Evolutionary conservation across 2,113 vertebrate genomes (phyloP), one percentile per base, ranked within the genome.

Genomic region (Carassius carassius): DNA sequence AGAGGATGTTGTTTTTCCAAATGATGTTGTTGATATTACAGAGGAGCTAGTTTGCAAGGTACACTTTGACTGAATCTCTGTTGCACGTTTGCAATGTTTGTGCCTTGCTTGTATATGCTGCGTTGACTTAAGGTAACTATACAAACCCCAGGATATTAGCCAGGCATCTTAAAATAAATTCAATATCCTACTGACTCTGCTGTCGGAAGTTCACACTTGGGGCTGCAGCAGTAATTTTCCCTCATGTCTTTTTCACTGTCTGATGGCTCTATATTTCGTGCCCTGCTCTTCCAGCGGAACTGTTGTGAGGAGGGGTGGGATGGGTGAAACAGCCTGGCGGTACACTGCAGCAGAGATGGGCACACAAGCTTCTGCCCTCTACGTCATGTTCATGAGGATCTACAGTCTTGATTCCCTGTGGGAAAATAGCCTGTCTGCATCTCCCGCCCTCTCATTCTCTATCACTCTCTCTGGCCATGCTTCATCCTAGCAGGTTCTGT

Each of bases 181-280:
- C 75, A 56, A 29, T 84, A 74, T 89, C 75, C 74, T 37, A 62
- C 70, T 63, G 85, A 81, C 56, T 85, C 73, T 77, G 79, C 58
- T 79, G 73, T 88, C 62, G 35, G 84, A 82, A 79, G 81, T 87
- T 86, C 84, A 83, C 74, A 85, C 81, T 21, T 47, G 21, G 37
- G 37, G 37, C 37, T 6, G 81, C 81, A 19, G 25, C 74, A 76
- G 86, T 86, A 62, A 86, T 84, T 79, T 87, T 65, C 63, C 85
- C 81, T 82, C 60, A 37, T 83, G 84, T 83, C 81, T 82, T 88
- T 88, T 85, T 63, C 67, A 75, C 25, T 49, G 17, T 83, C 44
- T 81, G 79, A 83, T 88, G 77, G 75, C 67, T 69, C 47, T 58
- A 41, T 85, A 80, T 85, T 85, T 85, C 74, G 81, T 79, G 44